Conservation (phyloP, 2,797 vertebrate species). For the Denticeps clupeoides region DNA sequence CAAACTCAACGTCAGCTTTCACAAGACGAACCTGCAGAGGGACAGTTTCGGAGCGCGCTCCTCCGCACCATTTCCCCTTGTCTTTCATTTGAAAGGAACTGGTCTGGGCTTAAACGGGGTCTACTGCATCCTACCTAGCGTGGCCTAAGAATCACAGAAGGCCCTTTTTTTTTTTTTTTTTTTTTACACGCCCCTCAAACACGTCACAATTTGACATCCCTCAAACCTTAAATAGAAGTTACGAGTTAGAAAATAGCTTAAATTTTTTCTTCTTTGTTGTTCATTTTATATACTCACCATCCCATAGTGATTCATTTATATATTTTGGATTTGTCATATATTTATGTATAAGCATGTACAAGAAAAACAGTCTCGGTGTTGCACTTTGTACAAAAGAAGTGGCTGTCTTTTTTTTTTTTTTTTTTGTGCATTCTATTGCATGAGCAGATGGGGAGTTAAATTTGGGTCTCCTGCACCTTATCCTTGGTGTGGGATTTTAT, state of each 20-base stretch:
- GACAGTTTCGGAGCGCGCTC: slow-evolving; percentile 49
- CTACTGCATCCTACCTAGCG: slow-evolving; percentile 63
- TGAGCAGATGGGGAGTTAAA: slow-evolving; percentile 64
- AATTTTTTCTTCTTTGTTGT: slow-evolving; percentile 69
- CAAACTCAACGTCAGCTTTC: slow-evolving; percentile 63
- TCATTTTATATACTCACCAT: slow-evolving; percentile 76
- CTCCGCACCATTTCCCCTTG: slow-evolving; percentile 7
- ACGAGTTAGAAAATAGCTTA: slow-evolving; percentile 91
- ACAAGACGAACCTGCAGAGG: slow-evolving; percentile 61
- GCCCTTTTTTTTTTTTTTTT: slow-evolving; percentile 53
- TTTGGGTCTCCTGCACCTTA: slow-evolving; percentile 98
- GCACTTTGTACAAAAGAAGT: slow-evolving; percentile 92
- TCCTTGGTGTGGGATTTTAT: slow-evolving; percentile 93
- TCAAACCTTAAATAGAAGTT: slow-evolving; percentile 78
- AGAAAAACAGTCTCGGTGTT: slow-evolving; percentile 80
- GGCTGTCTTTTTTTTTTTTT: slow-evolving; percentile 58
- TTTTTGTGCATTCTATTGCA: slow-evolving; percentile 93
- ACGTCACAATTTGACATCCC: slow-evolving; percentile 53
- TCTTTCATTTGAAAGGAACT: slow-evolving; percentile 59
- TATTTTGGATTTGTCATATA: slow-evolving; percentile 51
- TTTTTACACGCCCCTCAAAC: slow-evolving; percentile 52
- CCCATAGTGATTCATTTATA: slow-evolving; percentile 55
- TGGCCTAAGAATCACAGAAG: slow-evolving; percentile 63
- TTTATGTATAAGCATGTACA: slow-evolving; percentile 92
- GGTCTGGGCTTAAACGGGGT: slow-evolving; percentile 61